Evolutionary conservation across 1,140 invertebrate species (phyloP).

Genomic region (Dermatophagoides farinae): DNA sequence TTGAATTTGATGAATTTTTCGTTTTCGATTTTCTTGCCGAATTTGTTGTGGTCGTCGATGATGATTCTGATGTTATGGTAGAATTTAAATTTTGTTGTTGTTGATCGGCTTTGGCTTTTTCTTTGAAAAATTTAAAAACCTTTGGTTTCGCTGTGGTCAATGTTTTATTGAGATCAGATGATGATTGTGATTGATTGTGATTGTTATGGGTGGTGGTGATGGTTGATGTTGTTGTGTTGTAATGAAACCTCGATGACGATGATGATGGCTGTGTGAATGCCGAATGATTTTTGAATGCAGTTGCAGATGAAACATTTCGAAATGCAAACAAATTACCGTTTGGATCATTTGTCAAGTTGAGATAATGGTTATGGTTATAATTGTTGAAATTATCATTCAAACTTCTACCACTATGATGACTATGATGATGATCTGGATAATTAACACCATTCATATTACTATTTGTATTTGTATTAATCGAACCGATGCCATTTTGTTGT

Average conservation of each 20-base stretch:
- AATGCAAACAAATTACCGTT: neutral
- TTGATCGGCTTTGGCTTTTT: neutral
- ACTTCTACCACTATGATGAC: neutral
- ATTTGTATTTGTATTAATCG: neutral
- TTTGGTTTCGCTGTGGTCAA: neutral
- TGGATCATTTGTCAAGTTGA: neutral
- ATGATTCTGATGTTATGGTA: too few relatives aligned
- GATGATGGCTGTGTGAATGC: too few relatives aligned
- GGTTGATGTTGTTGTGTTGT: too few relatives aligned
- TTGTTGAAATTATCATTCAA: neutral
- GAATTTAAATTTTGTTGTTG: too few relatives aligned
- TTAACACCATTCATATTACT: neutral
- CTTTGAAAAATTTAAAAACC: conserved; percentile 8
- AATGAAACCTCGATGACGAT: too few relatives aligned
- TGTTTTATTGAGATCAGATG: neutral
- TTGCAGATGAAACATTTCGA: neutral
- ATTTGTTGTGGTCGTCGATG: neutral
- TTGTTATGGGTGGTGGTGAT: too few relatives aligned
- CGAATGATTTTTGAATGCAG: too few relatives aligned
- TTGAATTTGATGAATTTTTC: neutral
- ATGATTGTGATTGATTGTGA: neutral
- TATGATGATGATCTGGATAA: neutral
- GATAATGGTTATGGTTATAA: neutral
- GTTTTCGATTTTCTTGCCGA: neutral
- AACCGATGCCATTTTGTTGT: too few relatives aligned